Evolutionary conservation across 2,113 vertebrate genomes (phyloP).

Genomic region (Campylomormyrus numenius): DNA sequence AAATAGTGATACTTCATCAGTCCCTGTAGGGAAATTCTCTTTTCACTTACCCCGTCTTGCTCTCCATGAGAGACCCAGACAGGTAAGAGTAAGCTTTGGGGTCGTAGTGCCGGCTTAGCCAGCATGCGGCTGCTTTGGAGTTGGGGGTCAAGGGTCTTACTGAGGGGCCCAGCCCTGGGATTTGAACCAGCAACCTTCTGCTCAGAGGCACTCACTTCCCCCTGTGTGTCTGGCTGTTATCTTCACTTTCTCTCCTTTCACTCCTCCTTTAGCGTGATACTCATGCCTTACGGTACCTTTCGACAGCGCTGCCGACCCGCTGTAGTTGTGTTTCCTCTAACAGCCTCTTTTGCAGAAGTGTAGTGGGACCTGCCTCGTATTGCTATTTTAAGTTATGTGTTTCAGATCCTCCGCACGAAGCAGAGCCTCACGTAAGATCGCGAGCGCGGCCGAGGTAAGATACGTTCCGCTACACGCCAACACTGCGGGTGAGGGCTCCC

Average conservation of each 20-base stretch:
- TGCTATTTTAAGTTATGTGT: neutral
- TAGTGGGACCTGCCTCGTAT: neutral
- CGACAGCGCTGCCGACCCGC: neutral
- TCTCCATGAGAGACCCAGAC: neutral
- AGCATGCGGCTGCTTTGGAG: neutral
- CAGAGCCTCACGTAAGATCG: conserved; percentile 48
- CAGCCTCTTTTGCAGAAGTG: neutral
- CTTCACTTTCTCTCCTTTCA: neutral
- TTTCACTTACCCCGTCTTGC: neutral
- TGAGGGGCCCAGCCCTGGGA: neutral
- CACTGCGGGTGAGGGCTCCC: neutral
- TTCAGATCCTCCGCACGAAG: conserved; percentile 50
- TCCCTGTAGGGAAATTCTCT: neutral
- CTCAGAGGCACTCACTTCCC: neutral
- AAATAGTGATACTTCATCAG: neutral
- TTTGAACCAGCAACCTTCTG: neutral
- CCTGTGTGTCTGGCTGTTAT: neutral
- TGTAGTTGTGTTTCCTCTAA: neutral
- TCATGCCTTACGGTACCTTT: neutral
- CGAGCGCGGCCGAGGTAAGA: conserved; percentile 59
- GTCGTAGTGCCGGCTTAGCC: neutral
- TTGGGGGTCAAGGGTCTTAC: neutral
- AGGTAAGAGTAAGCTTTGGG: neutral
- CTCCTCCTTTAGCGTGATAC: neutral
- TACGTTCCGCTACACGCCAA: neutral